These are phyloP conservation scores for Leuciscus idus DNA, from an alignment of 2,113 vertebrate genomes.

Conservation along the genomic window DNA sequence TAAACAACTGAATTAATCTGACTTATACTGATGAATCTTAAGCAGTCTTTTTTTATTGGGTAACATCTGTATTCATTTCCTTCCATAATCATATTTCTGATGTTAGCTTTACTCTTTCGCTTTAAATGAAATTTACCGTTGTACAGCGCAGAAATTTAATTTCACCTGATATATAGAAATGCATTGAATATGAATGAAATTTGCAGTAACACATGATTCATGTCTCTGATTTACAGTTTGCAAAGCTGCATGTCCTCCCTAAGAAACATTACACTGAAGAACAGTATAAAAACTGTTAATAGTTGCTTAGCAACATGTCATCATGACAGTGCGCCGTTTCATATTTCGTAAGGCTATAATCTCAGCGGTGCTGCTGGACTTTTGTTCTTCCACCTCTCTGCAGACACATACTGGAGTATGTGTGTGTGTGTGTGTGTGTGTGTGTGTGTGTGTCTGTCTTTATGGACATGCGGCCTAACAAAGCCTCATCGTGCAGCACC, in stretches of 20 bases:
- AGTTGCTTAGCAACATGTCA: conserved; percentile 61
- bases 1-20: conserved; percentile 41
- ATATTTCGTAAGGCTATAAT: conserved; percentile 50
- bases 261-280: conserved; percentile 51
- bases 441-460: not conserved
- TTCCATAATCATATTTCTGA: conserved; percentile 42
- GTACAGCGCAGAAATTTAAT: not conserved
- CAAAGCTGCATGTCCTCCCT: conserved; percentile 48
- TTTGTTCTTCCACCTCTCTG: conserved; percentile 34
- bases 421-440: not conserved
- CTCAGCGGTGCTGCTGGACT: conserved; percentile 10
- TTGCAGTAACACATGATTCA: not conserved
- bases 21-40: conserved; percentile 11
- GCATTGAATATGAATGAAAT: not conserved
- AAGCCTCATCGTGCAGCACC: conserved; percentile 4
- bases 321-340: conserved; percentile 43
- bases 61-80: conserved; percentile 53
- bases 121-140: not conserved
- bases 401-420: conserved; percentile 33
- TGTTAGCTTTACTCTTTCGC: conserved; percentile 24
- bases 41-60: conserved; percentile 20
- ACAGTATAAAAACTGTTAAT: conserved; percentile 54
- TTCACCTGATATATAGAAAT: conserved; percentile 16
- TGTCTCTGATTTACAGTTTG: conserved; percentile 26
- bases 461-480: not conserved